Conservation (phyloP, 1,140 invertebrate species). For the Hermetia illucens region DNA sequence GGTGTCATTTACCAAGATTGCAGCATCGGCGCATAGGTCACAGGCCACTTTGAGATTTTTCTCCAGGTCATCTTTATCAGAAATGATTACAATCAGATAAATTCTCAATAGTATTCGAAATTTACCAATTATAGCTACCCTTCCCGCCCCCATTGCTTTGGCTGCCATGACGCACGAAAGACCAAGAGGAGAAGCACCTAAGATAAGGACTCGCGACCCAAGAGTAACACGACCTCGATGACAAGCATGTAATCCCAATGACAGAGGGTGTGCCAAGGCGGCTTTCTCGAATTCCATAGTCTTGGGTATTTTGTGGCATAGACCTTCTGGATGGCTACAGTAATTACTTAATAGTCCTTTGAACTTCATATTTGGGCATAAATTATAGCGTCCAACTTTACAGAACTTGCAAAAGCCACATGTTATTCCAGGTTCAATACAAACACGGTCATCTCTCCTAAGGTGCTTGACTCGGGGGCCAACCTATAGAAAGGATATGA, state of each 20-base stretch:
- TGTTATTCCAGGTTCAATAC: conserved; percentile 18
- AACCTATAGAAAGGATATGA: conserved; percentile 5
- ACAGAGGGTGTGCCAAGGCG: conserved; percentile 15
- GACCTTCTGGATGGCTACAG: conserved; percentile 19
- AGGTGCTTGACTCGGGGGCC: conserved; percentile 15
- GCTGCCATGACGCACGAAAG: conserved; percentile 17
- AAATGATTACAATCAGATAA: no score
- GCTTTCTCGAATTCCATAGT: conserved; percentile 15
- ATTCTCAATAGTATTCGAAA: no score
- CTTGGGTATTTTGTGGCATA: conserved; percentile 17
- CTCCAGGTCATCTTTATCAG: no score
- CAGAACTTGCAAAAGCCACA: conserved; percentile 22
- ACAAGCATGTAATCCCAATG: conserved; percentile 22
- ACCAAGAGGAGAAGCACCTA: conserved; percentile 15
- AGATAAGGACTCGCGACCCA: conserved; percentile 17
- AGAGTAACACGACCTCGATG: conserved; percentile 18
- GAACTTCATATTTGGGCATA: conserved; percentile 16
- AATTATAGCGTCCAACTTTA: conserved; percentile 19
- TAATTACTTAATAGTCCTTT: conserved; percentile 18
- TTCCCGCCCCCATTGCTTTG: conserved; percentile 15
- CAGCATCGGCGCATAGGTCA: no score
- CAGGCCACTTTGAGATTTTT: no score
- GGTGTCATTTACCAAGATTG: no score
- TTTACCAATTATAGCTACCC: no score
- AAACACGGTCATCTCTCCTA: conserved; percentile 18